phyloP scores from a whole-genome alignment of 2,113 vertebrate genomes.

The Megatriorchis doriae region DNA sequence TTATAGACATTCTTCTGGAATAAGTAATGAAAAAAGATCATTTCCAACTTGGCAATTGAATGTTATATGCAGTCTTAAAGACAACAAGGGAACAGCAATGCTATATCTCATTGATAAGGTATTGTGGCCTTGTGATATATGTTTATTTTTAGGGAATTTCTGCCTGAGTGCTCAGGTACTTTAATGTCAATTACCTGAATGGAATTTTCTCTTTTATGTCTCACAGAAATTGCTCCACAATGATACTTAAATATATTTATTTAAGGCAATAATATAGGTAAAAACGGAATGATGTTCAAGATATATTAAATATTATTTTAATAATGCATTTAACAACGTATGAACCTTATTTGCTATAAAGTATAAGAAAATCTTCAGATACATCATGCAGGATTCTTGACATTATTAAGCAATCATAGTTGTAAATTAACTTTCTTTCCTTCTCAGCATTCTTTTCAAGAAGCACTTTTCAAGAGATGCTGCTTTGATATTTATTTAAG shows the following conservation, averaged over 20 bases:
- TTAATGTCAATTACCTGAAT: not conserved
- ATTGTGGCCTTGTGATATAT: not conserved
- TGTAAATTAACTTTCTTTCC: not conserved
- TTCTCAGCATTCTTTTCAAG: not conserved
- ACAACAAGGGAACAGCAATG: not conserved
- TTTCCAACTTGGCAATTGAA: not conserved
- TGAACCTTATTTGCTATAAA: not conserved
- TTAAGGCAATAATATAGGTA: not conserved
- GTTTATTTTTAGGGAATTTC: not conserved
- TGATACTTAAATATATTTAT: not conserved
- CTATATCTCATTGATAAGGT: not conserved
- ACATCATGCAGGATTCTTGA: not conserved
- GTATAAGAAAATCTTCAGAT: not conserved
- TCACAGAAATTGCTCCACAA: not conserved
- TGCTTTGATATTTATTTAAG: not conserved
- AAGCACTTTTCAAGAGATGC: not conserved
- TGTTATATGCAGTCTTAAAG: not conserved
- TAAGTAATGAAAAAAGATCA: not conserved
- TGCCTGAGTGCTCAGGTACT: not conserved
- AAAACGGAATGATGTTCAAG: not conserved
- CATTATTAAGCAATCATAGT: not conserved
- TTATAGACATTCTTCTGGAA: not conserved
- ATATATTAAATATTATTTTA: not conserved
- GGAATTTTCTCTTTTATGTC: not conserved
- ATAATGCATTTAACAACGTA: not conserved